Base-by-base conservation (phyloP, 2,113 vertebrate species). In the Scomber scombrus region DNA sequence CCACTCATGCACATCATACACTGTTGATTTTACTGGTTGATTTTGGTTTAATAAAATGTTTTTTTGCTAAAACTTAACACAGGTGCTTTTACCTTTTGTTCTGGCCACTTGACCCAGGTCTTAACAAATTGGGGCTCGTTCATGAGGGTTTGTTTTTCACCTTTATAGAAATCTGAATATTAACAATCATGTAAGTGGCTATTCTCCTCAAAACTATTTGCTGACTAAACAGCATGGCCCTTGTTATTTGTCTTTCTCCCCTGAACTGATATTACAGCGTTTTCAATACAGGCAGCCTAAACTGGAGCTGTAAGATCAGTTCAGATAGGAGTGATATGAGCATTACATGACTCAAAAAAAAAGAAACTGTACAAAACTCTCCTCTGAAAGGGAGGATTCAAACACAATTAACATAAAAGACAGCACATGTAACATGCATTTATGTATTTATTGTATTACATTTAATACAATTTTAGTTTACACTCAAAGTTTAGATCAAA, bases 301-400 rank as follows among this genome's bases (percentile, higher is more conserved):
- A 71, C 51, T 68, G 45, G 18, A 58, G 45, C 75, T 49, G 0
- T 31, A 58, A 45, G 29, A 79, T 77, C 60, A 69, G 64, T 70
- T 63, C 19, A 52, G 23, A 68, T 62, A 60, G 81, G 58, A 63
- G n/a, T 56, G 52, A 34, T 55, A 52, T n/a, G 29, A 73, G 4
- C 49, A 12, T n/a, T 64, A 18, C 52, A 40, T 43, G n/a, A 71
- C 23, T 13, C 19, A 21, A 61, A 65, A 62, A 71, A 65, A 60
- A 9, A 56, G n/a, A 26, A 26, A 26, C 2, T 26, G 14, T 49
- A 19, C 16, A 34, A 65, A 34, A 7, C 15, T 16, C 40, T 50
- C 68, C 5, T 46, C 5, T 11, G n/a, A 60, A 77, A 72, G 13
- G 11, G 13, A 26, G 54, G 29, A 71, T 62, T 51, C 29, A 19